Base-by-base conservation (phyloP, 2,888 invertebrate species). In the Agonopterix heracliana region DNA sequence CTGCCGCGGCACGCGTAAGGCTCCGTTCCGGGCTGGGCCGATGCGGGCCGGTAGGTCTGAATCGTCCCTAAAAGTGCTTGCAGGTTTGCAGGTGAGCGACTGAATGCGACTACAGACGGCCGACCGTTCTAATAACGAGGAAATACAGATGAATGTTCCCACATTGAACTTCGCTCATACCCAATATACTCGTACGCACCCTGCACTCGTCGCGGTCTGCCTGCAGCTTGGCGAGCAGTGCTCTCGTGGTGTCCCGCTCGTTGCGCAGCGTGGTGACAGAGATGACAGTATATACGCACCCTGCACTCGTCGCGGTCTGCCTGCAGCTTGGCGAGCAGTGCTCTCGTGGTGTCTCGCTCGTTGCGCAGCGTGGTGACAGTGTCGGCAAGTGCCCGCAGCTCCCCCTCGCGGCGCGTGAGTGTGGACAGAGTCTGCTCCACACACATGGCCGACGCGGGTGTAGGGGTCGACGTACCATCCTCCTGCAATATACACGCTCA, bases 381-480 rank as follows among this genome's bases (percentile, higher is more conserved):
- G 42, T 49, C 61, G 2, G 56, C 53, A 35, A 64, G 58, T 10
- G 73, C 71, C 3, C 78, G 69, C 55, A 77, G 64, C 59, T 72
- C 74, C 0, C 80, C 83, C 50, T 67, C 75, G 8, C 78, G 66
- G 2, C 80, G 66, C 53, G 75, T 59, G 40, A 76, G 66, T 43
- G 56, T 57, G n/a, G 75, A 63, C 53, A 79, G 68, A 8, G 73
- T 60, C 44, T 76, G 75, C 59, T 81, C 81, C 55, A 73, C 63
- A 17, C 65, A 59, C 53, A 59, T 45, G 44, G 70, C 74, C 34
- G 54, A 54, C 42, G 57, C 47, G 7, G 49, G 49, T 1, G 56
- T 47, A 8, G 62, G 55, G 1, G 55, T 57, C 34, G 46, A 41
- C n/a, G 54, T 42, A n/a, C 63, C 61, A 3, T 68, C 68, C 52